Percentiles rank a stretch among this genome's conserved stretches.
These are phyloP conservation scores for Muschampia plurimacula DNA, from an alignment of 2,888 invertebrate genomes.

Conservation along the genomic window DNA sequence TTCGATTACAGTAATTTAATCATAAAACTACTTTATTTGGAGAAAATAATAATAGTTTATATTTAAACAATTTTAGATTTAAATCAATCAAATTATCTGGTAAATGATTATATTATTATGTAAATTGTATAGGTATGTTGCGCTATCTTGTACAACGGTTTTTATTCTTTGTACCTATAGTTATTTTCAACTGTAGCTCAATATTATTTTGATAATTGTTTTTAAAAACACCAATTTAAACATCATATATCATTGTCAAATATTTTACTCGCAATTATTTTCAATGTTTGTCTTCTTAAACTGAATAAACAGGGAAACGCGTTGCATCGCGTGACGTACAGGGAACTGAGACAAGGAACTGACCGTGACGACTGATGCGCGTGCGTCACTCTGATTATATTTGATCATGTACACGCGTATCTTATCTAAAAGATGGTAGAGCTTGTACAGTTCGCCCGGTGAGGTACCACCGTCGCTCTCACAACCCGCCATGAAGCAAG, in stretches of 20 bases:
- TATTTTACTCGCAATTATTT: background rate
- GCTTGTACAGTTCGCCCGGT: too few relatives aligned
- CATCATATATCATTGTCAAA: background rate
- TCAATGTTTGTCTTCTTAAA: conserved; percentile 8
- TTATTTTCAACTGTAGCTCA: background rate
- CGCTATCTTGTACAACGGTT: background rate
- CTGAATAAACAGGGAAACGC: conserved; percentile 35
- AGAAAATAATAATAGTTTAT: too few relatives aligned
- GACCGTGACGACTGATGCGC: conserved; percentile 27
- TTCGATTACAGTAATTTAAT: too few relatives aligned
- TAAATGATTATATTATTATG: too few relatives aligned
- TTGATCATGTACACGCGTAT: conserved; percentile 9
- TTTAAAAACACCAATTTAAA: background rate
- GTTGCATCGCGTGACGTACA: conserved; percentile 40
- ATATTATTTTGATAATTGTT: background rate
- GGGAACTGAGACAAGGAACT: conserved; percentile 38
- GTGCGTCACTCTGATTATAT: conserved; percentile 26
- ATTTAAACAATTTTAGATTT: too few relatives aligned
- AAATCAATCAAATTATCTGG: too few relatives aligned
- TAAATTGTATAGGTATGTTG: too few relatives aligned
- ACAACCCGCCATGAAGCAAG: too few relatives aligned
- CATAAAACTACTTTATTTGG: too few relatives aligned
- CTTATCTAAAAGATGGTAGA: too few relatives aligned
- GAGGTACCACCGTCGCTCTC: too few relatives aligned
- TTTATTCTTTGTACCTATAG: background rate